Percentiles rank a stretch among this genome's conserved stretches.
Conservation (phyloP, 2,797 vertebrate species). For the Meriones psammophilus region DNA sequence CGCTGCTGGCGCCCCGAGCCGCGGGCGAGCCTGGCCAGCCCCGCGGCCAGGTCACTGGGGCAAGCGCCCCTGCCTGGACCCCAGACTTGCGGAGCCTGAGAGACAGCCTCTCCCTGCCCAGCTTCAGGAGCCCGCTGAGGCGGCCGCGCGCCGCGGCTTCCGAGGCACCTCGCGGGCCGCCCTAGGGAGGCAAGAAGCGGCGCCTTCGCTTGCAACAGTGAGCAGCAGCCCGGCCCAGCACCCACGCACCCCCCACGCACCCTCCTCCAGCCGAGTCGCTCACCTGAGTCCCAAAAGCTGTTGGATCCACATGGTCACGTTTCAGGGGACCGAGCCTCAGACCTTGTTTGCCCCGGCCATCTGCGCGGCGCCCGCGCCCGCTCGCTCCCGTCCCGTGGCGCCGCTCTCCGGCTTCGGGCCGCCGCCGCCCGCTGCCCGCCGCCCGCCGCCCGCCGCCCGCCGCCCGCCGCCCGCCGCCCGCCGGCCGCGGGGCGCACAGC, state of each 20-base stretch:
- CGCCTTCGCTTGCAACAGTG: neutral
- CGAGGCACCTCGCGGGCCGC: neutral
- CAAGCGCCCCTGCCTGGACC: neutral
- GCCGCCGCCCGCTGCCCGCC: neutral
- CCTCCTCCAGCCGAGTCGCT: slow-evolving; percentile 60
- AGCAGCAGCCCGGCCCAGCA: slow-evolving; percentile 13
- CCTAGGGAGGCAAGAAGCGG: neutral
- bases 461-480: slow-evolving; percentile 67
- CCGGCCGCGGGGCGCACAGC: slow-evolving; percentile 83
- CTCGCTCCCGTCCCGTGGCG: slow-evolving; percentile 84
- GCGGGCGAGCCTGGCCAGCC: neutral
- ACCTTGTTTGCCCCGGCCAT: slow-evolving; percentile 84
- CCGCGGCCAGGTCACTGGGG: neutral
- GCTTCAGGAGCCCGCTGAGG: neutral
- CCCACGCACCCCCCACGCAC: slow-evolving; percentile 65
- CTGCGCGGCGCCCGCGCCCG: slow-evolving; percentile 77
- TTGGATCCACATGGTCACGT: slow-evolving; percentile 91
- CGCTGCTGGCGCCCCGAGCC: slow-evolving; percentile 42
- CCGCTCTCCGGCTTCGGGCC: slow-evolving; percentile 70
- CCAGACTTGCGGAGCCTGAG: neutral
- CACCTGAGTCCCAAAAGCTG: slow-evolving; percentile 89
- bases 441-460: slow-evolving; percentile 70
- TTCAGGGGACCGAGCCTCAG: slow-evolving; percentile 80
- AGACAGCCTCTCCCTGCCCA: neutral
- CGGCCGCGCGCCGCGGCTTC: neutral